phyloP scores from a whole-genome alignment of 2,888 invertebrate species.

The Torymus auratus region DNA sequence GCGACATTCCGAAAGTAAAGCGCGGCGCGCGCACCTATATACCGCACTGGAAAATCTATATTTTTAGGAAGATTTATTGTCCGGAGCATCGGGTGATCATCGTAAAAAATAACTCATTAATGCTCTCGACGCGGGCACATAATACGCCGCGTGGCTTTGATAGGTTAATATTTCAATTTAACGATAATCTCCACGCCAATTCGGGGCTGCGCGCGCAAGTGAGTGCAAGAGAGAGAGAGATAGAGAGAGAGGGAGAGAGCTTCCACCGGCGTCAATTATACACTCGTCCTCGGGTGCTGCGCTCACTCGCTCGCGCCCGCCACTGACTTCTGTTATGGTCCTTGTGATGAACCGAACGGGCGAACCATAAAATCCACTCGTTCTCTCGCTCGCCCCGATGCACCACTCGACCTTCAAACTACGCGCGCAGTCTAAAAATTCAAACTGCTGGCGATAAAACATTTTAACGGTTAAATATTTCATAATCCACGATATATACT shows the following conservation, averaged over 20 bases:
- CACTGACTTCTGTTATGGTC: slow-evolving; percentile 32
- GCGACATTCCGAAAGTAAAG: too few relatives aligned
- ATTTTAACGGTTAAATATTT: background rate
- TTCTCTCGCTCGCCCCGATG: background rate
- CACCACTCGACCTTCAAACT: slow-evolving; percentile 15
- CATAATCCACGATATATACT: background rate
- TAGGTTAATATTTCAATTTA: slow-evolving; percentile 47
- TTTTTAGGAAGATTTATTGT: too few relatives aligned
- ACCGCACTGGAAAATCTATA: too few relatives aligned
- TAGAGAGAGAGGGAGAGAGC: background rate
- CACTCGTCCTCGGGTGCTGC: slow-evolving; percentile 22
- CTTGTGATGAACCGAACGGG: slow-evolving; percentile 26
- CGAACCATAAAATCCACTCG: slow-evolving; percentile 31
- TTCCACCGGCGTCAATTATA: slow-evolving; percentile 36
- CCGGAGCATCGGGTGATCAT: background rate
- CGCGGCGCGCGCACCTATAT: too few relatives aligned
- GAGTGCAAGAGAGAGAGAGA: too few relatives aligned
- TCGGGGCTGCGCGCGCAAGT: background rate
- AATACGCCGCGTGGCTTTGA: slow-evolving; percentile 13
- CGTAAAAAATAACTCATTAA: slow-evolving; percentile 35
- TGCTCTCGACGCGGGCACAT: background rate
- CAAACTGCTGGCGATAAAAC: background rate
- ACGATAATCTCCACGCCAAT: slow-evolving; percentile 35
- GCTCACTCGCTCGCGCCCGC: background rate
- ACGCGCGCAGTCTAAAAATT: background rate